Base-by-base conservation (phyloP, 1,140 invertebrate genomes). In the Andrena cerasifolii region DNA sequence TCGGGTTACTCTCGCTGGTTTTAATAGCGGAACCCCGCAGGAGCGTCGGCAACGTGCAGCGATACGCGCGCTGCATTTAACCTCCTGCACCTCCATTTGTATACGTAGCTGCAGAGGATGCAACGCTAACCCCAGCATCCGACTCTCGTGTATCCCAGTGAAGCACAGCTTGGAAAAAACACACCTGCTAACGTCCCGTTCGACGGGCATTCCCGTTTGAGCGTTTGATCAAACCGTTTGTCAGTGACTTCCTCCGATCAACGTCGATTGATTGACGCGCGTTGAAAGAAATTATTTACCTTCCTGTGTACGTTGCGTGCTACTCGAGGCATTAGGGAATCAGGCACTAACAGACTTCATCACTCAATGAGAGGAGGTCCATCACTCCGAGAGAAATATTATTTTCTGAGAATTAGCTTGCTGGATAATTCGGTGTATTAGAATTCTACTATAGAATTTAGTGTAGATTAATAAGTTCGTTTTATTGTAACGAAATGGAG, bases 1-100 rank as follows among this genome's bases (percentile, higher is more conserved):
- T 63, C 24, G 53, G 59, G 21, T 65, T 40, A 49, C 59, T 74
- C 49, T 65, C 31, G 21, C 58, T 54, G 53, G 26, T 70, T 70
- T 58, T 58, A 54, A 70, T 45, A 45, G 36, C 33, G 5, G 2
- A 24, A 18, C 45, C 28, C 3, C n/a, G 7, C 28, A 10, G n/a
- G 21, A 26, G 31, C 16, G 31, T 66, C 21, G 36, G 36, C 51
- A 31, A 47, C 40, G 24, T 28, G 40, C 59, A 28, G 40, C 21
- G 6, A 45, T 45, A 62, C 36, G 21, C 12, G 26, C 0, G 28
- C n/a, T 31, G 63, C 28, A 16, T 24, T 66, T 66, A 66, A 51
- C 63, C 45, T 66, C 28, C 33, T 66, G 63, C 63, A 51, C 45
- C 28, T 51, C 45, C n/a, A 33, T 66, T 66, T 33, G 45, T 66